Evolutionary conservation across 2,797 vertebrate species (phyloP).

Genomic region (Eurystomus glaucurus): DNA sequence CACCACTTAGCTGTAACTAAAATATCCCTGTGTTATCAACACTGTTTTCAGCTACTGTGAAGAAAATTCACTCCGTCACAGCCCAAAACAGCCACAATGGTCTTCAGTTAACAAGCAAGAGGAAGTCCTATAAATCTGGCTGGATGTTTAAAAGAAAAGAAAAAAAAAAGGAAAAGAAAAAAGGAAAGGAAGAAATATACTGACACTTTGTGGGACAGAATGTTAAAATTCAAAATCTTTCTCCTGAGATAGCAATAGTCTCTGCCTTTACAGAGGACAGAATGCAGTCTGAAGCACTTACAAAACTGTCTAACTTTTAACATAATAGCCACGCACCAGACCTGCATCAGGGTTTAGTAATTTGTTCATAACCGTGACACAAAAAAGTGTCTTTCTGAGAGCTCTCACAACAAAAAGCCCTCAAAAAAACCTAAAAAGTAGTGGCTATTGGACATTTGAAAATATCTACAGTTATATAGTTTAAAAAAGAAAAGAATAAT

Average conservation of each 20-base stretch:
- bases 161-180: not conserved
- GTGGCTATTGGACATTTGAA: not conserved
- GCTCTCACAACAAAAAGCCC: too few relatives aligned
- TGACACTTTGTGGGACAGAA: not conserved
- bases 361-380: not conserved
- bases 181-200: fast-evolving
- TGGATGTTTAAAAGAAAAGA: not conserved
- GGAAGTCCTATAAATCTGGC: not conserved
- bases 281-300: not conserved
- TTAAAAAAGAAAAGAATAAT: not conserved
- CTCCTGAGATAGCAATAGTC: not conserved
- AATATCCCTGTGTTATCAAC: too few relatives aligned
- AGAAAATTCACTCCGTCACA: too few relatives aligned
- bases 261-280: not conserved
- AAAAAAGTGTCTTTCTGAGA: not conserved
- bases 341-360: not conserved
- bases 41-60: not conserved
- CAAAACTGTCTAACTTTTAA: not conserved
- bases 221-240: not conserved
- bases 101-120: not conserved
- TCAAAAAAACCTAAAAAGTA: not conserved
- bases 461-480: not conserved
- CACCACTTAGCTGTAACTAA: too few relatives aligned
- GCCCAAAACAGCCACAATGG: not conserved
- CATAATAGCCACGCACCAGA: not conserved